Conservation (phyloP, 2,797 vertebrate genomes). For the Karalla daura region DNA sequence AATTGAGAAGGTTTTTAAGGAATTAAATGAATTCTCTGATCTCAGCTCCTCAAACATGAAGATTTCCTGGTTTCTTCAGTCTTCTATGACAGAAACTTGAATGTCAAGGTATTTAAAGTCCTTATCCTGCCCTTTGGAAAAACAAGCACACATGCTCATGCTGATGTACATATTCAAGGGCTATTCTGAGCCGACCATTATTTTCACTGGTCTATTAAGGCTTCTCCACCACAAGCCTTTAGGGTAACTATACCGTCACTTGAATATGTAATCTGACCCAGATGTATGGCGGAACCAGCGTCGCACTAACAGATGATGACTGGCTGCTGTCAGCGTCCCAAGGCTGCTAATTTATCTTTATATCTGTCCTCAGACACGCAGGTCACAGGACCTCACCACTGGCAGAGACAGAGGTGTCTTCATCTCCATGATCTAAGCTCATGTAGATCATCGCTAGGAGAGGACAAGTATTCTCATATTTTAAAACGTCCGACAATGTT, state of each 20-base stretch:
- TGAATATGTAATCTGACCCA: conserved; percentile 7
- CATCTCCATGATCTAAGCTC: conserved; percentile 15
- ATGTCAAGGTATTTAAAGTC: too few species aligned
- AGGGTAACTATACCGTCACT: background rate
- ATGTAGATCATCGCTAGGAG: background rate
- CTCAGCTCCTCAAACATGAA: too few species aligned
- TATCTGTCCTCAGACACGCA: conserved; percentile 15
- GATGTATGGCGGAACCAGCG: conserved; percentile 3
- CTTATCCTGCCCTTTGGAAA: too few species aligned
- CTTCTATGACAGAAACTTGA: too few species aligned
- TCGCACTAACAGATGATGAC: conserved; percentile 49
- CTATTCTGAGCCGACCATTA: background rate
- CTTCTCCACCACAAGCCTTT: background rate
- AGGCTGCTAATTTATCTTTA: conserved; percentile 53
- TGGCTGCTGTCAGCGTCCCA: conserved; percentile 55
- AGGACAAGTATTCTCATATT: background rate
- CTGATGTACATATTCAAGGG: too few species aligned
- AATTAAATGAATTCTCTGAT: too few species aligned
- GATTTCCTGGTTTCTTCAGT: too few species aligned
- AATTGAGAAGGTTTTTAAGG: too few species aligned
- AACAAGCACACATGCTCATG: too few species aligned
- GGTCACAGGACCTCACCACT: conserved; percentile 13
- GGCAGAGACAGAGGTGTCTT: background rate
- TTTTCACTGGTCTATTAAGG: background rate
- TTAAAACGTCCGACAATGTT: background rate